Base-by-base conservation (phyloP, 37 sponge, comb jelly and placozoan genomes). In the Spongilla lacustris region DNA sequence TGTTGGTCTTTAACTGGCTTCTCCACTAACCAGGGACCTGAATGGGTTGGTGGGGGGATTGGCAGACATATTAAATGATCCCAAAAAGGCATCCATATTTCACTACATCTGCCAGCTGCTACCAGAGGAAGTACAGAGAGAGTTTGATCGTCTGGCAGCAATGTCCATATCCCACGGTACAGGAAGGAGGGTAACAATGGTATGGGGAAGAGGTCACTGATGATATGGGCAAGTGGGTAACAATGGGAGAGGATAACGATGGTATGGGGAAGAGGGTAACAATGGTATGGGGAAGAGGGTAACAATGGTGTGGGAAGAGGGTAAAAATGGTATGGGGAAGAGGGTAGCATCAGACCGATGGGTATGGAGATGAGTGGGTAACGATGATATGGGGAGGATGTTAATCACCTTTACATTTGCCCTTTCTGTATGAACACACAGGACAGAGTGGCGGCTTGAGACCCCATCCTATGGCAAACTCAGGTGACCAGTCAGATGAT, bases 41-140 rank as follows among this genome's bases (percentile, higher is more conserved):
- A 29, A 35, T 0, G 41, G 36, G 28, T 71, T 95, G 36, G 91
- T 92, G 67, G 36, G 81, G 5, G 72, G 73, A 22, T 70, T 95
- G 41, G 78, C 72, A 3, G 46, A 35, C 31, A 77, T 92, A 31
- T 84, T 95, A 12, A 72, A 67, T 68, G 90, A 86, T 24, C 84
- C 81, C 0, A 50, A 31, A n/a, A 89, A 95, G 71, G 50, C 70
- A 12, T 75, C 73, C 33, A 86, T 95, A 17, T 85, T 92, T 34
- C 96, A 95, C 67, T 76, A 95, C 49, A 82, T 95, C 25, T 95
- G 96, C 66, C 96, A 90, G 80, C 88, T 95, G 23, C 87, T 95
- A 19, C 96, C 96, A 50, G 81, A 78, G 4, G 76, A 90, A n/a
- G 83, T 69, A 4, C 91, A 92, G 67, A 50, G 22, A 36, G 91